Evolutionary conservation across 37 sponge, comb jelly and placozoan genomes (phyloP).

Genomic region (Agelas oroides): DNA sequence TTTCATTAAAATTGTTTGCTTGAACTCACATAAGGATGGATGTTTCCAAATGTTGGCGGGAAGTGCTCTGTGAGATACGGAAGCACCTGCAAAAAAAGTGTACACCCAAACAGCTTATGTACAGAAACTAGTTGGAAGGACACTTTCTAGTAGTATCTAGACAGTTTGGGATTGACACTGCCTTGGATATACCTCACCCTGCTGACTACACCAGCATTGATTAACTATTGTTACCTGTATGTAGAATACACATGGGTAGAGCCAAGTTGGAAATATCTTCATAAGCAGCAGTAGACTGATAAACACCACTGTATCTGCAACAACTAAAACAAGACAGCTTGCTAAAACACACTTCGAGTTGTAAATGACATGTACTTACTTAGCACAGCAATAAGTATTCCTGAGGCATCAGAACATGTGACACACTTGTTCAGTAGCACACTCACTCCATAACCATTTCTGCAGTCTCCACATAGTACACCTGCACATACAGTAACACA

Average conservation of each 20-base stretch:
- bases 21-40: conserved; percentile 44
- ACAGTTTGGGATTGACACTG: too few species aligned
- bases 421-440: conserved; percentile 61
- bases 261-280: conserved; percentile 35
- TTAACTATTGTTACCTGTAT: too few species aligned
- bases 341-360: too few species aligned
- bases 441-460: conserved; percentile 62
- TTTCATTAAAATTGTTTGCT: too few species aligned
- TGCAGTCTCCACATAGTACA: conserved; percentile 71
- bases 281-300: conserved; percentile 23
- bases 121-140: too few species aligned
- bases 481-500: too few species aligned
- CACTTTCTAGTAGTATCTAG: too few species aligned
- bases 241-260: conserved; percentile 66
- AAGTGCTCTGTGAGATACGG: conserved; percentile 58
- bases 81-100: neutral
- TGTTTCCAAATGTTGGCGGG: conserved; percentile 52
- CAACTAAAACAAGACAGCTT: conserved; percentile 16
- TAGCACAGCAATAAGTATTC: conserved; percentile 37
- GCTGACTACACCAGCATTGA: too few species aligned
- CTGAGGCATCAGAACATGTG: conserved; percentile 49
- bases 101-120: too few species aligned
- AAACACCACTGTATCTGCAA: conserved; percentile 14
- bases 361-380: too few species aligned
- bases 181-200: too few species aligned